Conservation (phyloP, 2,797 vertebrate species). For the Micromesistius poutassou region DNA sequence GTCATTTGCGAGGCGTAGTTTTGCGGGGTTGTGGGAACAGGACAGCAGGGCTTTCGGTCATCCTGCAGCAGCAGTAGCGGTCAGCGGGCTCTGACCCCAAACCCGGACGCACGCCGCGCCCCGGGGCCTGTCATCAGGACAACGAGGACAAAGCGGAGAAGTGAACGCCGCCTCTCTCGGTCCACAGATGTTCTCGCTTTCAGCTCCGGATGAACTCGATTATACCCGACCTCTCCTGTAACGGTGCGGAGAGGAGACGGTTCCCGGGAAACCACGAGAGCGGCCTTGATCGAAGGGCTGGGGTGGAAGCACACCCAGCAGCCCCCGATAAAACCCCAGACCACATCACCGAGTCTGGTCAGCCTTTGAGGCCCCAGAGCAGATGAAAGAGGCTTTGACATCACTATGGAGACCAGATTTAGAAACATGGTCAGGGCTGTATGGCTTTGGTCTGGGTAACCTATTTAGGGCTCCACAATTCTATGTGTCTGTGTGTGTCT, state of each 20-base stretch:
- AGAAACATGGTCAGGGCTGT: conserved; percentile 31
- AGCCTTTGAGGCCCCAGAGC: conserved; percentile 51
- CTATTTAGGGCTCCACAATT: conserved; percentile 16
- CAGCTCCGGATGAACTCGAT: conserved; percentile 66
- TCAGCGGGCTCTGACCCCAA: background rate
- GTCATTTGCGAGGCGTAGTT: background rate
- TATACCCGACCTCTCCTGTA: conserved; percentile 41
- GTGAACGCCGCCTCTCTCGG: conserved; percentile 33
- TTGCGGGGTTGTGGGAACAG: background rate
- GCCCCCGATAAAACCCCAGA: conserved; percentile 42
- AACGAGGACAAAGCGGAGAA: conserved; percentile 42
- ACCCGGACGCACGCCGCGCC: conserved; percentile 32
- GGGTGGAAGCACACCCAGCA: conserved; percentile 58
- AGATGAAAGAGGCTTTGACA: conserved; percentile 64
- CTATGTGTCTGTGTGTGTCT: conserved; percentile 9
- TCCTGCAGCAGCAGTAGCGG: conserved; percentile 18
- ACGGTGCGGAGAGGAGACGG: conserved; percentile 29
- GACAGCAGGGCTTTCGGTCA: conserved; percentile 18
- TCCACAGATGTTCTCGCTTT: conserved; percentile 72
- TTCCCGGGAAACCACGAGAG: conserved; percentile 49
- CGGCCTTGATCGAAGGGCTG: conserved; percentile 59
- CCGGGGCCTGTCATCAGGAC: conserved; percentile 32
- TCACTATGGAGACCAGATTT: conserved; percentile 63
- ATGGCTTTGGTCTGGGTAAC: conserved; percentile 42
- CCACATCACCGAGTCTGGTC: conserved; percentile 67